Evolutionary conservation across 2,113 vertebrate genomes (phyloP).

Genomic region (Bubalus kerabau): DNA sequence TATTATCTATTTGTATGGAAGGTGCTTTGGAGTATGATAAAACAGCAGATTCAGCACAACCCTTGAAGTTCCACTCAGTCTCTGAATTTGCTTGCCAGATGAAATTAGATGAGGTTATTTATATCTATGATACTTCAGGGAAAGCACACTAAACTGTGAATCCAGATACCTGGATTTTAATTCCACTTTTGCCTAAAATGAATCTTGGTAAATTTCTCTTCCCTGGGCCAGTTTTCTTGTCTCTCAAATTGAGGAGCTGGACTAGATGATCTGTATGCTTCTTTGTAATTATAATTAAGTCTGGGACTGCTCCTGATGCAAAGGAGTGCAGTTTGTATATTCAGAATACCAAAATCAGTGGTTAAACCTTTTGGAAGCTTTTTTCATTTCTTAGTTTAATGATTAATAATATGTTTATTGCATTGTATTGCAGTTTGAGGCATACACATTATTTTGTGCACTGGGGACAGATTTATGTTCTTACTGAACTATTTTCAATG

Average conservation of each 20-base stretch:
- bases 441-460: background rate
- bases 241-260: constrained; percentile 26
- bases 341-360: background rate
- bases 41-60: constrained; percentile 42
- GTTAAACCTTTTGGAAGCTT: background rate
- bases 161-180: constrained; percentile 44
- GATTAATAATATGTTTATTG: background rate
- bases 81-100: constrained; percentile 47
- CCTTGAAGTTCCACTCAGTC: constrained; percentile 8
- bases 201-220: constrained; percentile 10
- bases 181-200: background rate
- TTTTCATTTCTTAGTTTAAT: background rate
- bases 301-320: background rate
- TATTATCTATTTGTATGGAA: constrained; percentile 34
- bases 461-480: background rate
- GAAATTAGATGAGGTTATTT: constrained; percentile 62
- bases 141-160: constrained; percentile 31
- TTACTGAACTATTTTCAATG: background rate
- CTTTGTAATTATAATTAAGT: background rate
- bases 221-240: background rate
- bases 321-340: background rate
- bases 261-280: background rate
- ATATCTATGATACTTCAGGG: constrained; percentile 37
- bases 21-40: constrained; percentile 7
- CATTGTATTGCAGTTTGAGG: background rate